Evolutionary conservation across 2,113 vertebrate genomes (phyloP).

Genomic region (Chaetodon trifascialis): DNA sequence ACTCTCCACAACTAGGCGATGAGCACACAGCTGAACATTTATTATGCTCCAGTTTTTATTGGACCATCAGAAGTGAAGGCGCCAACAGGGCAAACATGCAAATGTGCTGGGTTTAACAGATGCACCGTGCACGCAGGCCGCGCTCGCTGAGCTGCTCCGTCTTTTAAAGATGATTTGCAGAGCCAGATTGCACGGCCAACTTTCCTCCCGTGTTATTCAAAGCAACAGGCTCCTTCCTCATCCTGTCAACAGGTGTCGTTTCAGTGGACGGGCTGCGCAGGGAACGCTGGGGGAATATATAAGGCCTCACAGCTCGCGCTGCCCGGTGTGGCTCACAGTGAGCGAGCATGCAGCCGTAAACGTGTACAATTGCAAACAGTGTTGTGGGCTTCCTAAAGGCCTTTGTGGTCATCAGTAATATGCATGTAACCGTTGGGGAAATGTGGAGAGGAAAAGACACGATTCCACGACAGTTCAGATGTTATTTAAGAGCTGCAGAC

Average conservation of each 20-base stretch:
- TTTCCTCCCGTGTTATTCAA: not conserved
- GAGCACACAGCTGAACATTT: conserved; percentile 49
- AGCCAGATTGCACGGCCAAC: conserved; percentile 11
- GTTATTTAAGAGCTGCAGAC: not conserved
- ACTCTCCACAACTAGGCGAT: conserved; percentile 11
- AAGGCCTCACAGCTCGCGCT: conserved; percentile 8
- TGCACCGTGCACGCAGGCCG: conserved; percentile 9
- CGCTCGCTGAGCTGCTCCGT: not conserved
- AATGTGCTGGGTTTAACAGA: conserved; percentile 27
- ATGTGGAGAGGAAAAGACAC: not conserved
- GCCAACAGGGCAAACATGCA: conserved; percentile 18
- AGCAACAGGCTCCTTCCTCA: conserved; percentile 22
- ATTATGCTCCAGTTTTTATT: conserved; percentile 49
- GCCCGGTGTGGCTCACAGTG: not conserved
- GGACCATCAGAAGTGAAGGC: conserved; percentile 24
- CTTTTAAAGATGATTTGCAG: conserved; percentile 40
- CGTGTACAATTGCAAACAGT: not conserved
- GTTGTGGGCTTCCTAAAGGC: not conserved
- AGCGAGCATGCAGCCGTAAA: not conserved
- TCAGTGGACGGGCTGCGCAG: conserved; percentile 27
- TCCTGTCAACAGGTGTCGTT: conserved; percentile 43
- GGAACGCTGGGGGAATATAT: conserved; percentile 7
- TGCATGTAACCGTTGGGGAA: not conserved
- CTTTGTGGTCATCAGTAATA: not conserved
- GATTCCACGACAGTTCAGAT: not conserved